Base-by-base conservation (phyloP, 2,888 invertebrate species). In the Boloria euphrosyne region DNA sequence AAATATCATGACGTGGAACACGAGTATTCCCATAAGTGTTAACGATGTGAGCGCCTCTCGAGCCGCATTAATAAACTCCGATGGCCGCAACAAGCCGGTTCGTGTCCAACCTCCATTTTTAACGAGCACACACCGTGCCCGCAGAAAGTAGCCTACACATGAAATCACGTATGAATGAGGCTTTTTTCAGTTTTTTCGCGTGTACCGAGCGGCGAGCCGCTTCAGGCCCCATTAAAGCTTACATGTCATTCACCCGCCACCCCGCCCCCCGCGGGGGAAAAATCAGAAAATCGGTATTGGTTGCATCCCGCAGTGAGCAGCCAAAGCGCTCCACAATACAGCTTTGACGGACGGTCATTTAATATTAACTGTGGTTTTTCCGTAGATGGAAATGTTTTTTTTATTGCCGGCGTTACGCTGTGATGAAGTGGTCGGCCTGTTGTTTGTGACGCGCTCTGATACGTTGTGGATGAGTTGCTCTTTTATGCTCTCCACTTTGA, bases 351-450 rank as follows among this genome's bases (percentile, higher is more conserved):
- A 90, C 89, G 89, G 84, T 90, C 90, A 90, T 92, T 91, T 92
- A 91, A 91, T 92, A 92, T 92, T 91, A 89, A 91, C 92, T 90
- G 92, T 81, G 91, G 91, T 90, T 90, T 89, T 87, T 83, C 87
- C 89, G 84, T 90, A 90, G 89, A 90, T 91, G 91, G 88, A 87
- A 90, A 89, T 89, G 85, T 87, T 90, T 89, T 90, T 87, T 90
- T 90, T 88, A 87, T 88, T 85, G 85, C 78, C 76, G 74, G 80
- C 81, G 89, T 88, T 85, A 87, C 84, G 83, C 81, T 75, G 88
- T 90, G 90, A 92, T 91, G 90, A 91, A 91, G 90, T 91, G 90
- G 90, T 84, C 80, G 79, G 80, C 60, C 78, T 73, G 84, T 82
- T 90, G 91, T 89, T 90, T 87, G 89, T 90, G 91, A 92, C 89